These are phyloP conservation scores for Halichondria panicea DNA, from an alignment of 37 sponge, comb jelly and placozoan species.

Conservation along the genomic window DNA sequence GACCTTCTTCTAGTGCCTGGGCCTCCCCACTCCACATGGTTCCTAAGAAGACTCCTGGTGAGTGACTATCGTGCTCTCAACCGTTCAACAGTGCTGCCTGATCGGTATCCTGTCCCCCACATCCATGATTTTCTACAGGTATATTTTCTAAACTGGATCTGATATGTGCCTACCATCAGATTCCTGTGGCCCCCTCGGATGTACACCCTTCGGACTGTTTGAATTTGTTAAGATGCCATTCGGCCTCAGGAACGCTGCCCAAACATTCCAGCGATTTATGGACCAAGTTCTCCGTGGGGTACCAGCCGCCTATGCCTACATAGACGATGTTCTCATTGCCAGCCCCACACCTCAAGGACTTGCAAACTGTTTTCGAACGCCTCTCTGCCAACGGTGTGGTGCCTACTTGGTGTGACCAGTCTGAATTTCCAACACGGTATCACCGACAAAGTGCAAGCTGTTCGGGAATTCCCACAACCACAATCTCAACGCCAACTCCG, in stretches of 20 bases:
- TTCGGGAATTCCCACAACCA: slow-evolving; percentile 59
- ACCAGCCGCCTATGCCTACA: slow-evolving; percentile 32
- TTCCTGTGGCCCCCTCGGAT: slow-evolving; percentile 35
- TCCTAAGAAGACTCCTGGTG: slow-evolving; percentile 73
- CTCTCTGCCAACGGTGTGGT: slow-evolving; percentile 36
- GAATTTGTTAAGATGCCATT: slow-evolving; percentile 52
- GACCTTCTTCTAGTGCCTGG: slow-evolving; percentile 65
- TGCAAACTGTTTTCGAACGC: slow-evolving; percentile 31
- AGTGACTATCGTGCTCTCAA: slow-evolving; percentile 77
- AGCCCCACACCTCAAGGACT: slow-evolving; percentile 35
- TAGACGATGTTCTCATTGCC: slow-evolving; percentile 49
- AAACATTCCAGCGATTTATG: slow-evolving; percentile 60
- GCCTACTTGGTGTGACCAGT: slow-evolving; percentile 30
- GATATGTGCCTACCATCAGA: slow-evolving; percentile 48
- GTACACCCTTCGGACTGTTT: slow-evolving; percentile 57
- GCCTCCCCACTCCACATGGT: slow-evolving; percentile 72
- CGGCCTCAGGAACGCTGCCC: slow-evolving; percentile 44
- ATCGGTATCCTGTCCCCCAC: slow-evolving; percentile 63
- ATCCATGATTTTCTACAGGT: slow-evolving; percentile 60
- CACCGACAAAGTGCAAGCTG: slow-evolving; percentile 37
- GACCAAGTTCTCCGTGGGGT: slow-evolving; percentile 61
- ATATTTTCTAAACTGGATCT: slow-evolving; percentile 37
- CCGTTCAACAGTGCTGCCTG: slow-evolving; percentile 41
- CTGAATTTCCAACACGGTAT: slow-evolving; percentile 21
- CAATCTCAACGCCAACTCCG: slow-evolving; percentile 26